Evolutionary conservation across 2,113 vertebrate genomes (phyloP), one percentile per base, ranked within the genome.

Genomic region (Alces alces): DNA sequence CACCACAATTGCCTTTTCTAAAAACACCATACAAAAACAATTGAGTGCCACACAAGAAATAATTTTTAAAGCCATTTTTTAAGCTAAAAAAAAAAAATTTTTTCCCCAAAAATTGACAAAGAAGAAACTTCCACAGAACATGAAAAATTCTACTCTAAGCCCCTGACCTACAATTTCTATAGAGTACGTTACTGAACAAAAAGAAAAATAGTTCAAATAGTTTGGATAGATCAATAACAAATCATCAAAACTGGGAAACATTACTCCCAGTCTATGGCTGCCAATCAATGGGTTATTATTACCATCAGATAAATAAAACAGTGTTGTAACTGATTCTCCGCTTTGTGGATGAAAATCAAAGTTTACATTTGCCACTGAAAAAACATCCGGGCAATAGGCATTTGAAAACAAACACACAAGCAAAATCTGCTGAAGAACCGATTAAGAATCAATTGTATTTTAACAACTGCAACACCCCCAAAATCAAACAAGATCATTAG

Each of bases 271-370:
- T 84, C 55, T 28, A 66, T 55, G 28, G 33, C 12, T 91, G 6
- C 6, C 36, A 84, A 25, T 64, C 73, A 83, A 52, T 78, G 66
- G 57, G 47, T 5, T 70, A 80, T 4, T 82, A 70, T 36, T 86
- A 79, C 57, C 84, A 93, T 76, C 30, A 95, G 25, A 82, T 13
- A 76, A 95, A 97, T 64, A 80, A 96, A 86, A 84, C 28, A 50
- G 47, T 23, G 7, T 78, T 84, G 25, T 58, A 84, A 88, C 36
- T 87, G 54, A 95, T 52, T 87, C 33, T 86, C 21, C 2, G 2
- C 43, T 92, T 95, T 95, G 21, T 28, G 39, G 61, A 64, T 84
- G 21, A 95, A 95, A 97, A 95, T 76, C 36, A 61, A 95, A 92
- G 88, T 84, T 85, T 47, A 88, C 27, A 17, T 33, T 88, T 64